Conservation (phyloP, 2,797 vertebrate genomes). For the Delichon dasypus region DNA sequence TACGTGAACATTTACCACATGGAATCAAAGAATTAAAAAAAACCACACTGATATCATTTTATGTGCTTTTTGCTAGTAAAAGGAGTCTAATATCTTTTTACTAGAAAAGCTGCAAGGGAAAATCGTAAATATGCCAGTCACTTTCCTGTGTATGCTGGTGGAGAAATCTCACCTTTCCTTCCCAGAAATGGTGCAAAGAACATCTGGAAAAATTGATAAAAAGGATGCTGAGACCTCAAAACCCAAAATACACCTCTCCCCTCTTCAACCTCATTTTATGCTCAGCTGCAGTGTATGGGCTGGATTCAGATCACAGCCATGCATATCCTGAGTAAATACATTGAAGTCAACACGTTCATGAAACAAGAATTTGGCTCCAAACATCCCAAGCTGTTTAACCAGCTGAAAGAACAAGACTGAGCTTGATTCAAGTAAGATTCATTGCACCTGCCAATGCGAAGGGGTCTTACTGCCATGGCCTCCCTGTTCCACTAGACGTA, state of each 20-base stretch:
- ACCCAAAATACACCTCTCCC: slow-evolving; percentile 14
- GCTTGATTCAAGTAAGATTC: neutral
- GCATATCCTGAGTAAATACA: neutral
- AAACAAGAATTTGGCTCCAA: neutral
- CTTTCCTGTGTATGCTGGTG: slow-evolving; percentile 32
- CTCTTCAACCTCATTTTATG: neutral
- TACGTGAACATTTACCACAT: slow-evolving; percentile 57
- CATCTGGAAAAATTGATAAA: slow-evolving; percentile 69
- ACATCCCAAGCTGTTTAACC: neutral
- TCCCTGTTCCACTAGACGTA: neutral
- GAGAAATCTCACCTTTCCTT: neutral
- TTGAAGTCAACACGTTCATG: neutral
- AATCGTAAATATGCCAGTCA: slow-evolving; percentile 61
- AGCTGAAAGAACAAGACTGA: neutral
- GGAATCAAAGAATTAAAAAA: slow-evolving; percentile 32
- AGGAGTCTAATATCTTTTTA: slow-evolving; percentile 61
- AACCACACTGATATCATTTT: slow-evolving; percentile 38
- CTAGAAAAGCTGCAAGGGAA: slow-evolving; percentile 59
- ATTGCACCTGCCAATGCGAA: neutral
- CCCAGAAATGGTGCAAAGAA: slow-evolving; percentile 54
- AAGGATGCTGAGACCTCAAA: slow-evolving; percentile 12
- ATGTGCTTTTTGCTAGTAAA: slow-evolving; percentile 63
- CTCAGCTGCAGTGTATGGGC: neutral
- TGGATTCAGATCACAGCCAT: neutral
- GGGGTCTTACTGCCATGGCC: neutral